phyloP scores from a whole-genome alignment of 2,888 invertebrate genomes.

The Deilephila porcellus region DNA sequence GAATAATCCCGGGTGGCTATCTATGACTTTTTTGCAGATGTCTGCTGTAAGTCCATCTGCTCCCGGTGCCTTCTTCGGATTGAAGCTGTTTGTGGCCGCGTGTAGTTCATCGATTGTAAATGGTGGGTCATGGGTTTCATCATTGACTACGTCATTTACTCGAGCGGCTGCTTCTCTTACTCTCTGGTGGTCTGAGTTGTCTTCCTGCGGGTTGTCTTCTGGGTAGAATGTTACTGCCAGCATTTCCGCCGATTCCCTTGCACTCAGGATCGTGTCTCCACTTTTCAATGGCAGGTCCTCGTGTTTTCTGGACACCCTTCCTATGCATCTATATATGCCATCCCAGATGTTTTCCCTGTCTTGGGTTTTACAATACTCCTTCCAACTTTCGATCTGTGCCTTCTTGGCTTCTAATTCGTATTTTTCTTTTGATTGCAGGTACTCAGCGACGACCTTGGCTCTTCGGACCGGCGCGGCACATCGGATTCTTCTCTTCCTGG shows the following conservation, averaged over 20 bases:
- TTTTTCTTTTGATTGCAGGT: conserved; percentile 25
- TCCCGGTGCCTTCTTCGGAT: conserved; percentile 40
- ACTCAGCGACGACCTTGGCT: conserved; percentile 11
- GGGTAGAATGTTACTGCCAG: neutral
- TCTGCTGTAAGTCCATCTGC: conserved; percentile 39
- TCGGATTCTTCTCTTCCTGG: too few relatives aligned
- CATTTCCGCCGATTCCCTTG: neutral
- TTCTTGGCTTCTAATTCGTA: neutral
- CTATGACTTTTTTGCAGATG: conserved; percentile 32
- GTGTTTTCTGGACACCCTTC: conserved; percentile 14
- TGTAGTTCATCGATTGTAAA: conserved; percentile 34
- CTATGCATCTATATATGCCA: neutral
- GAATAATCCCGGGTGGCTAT: neutral
- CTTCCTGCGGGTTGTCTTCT: too few relatives aligned
- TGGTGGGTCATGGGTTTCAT: conserved; percentile 30
- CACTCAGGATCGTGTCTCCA: neutral
- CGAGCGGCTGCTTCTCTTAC: too few relatives aligned
- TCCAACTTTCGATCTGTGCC: conserved; percentile 33
- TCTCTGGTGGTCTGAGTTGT: too few relatives aligned
- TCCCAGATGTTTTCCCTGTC: conserved; percentile 38
- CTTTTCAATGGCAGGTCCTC: conserved; percentile 25
- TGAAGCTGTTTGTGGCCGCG: neutral
- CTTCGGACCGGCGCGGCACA: conserved; percentile 31
- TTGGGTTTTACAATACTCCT: conserved; percentile 36
- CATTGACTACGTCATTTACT: too few relatives aligned